Conservation (phyloP, 2,797 vertebrate species). For the Balearica regulorum region DNA sequence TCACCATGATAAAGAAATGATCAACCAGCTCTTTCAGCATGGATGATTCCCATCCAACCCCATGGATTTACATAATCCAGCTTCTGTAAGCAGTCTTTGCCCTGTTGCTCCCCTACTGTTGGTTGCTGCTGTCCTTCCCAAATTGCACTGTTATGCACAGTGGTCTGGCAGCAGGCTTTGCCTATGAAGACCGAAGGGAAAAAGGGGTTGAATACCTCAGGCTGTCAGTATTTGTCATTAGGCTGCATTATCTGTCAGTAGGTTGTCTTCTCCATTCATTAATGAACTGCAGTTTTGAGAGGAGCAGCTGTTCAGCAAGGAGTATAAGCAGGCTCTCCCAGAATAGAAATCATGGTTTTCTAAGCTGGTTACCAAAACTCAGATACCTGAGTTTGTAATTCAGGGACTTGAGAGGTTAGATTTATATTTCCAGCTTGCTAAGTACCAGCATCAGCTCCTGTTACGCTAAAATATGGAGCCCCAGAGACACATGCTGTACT, state of each 20-base stretch:
- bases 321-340: not conserved
- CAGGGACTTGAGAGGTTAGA: not conserved
- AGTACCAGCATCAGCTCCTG: not conserved
- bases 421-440: not conserved
- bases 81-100: not conserved
- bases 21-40: too few species aligned
- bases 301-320: not conserved
- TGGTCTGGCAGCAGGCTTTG: not conserved
- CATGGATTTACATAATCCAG: not conserved
- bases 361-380: not conserved
- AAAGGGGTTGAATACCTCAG: not conserved
- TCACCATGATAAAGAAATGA: too few species aligned
- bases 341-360: not conserved
- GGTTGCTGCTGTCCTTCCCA: not conserved
- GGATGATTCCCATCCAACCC: not conserved
- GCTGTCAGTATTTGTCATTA: not conserved
- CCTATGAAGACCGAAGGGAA: not conserved
- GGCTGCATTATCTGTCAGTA: not conserved
- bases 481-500: not conserved
- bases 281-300: not conserved
- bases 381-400: not conserved
- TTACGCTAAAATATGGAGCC: not conserved
- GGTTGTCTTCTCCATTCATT: not conserved
- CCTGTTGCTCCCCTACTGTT: not conserved
- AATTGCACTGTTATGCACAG: not conserved